Base-by-base conservation (phyloP, 2,113 vertebrate genomes). In the Ia io region DNA sequence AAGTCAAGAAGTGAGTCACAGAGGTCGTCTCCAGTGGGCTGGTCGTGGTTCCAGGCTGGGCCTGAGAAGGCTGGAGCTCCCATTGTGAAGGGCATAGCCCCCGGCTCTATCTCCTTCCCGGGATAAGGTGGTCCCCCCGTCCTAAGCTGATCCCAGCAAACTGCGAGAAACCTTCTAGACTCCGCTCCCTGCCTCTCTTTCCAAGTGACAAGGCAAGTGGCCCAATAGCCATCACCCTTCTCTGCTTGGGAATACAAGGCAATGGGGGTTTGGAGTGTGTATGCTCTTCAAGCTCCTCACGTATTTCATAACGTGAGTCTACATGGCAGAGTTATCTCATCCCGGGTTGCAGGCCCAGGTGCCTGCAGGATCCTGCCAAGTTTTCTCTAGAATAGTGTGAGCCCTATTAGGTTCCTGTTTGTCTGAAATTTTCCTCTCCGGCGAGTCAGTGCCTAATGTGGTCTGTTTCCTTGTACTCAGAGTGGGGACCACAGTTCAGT, bases 331-430 rank as follows among this genome's bases (percentile, higher is more conserved):
- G 74, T 97, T 88, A 96, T 87, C 47, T 97, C 97, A 96, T 89
- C 84, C 53, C 10, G 53, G 83, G 61, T 42, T 96, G 94, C 94
- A 96, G 95, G 85, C 95, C 86, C 97, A 97, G 97, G 94, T 97
- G 96, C 69, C 70, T 77, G 83, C 40, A 51, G 32, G 14, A 87
- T 51, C 94, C 84, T 84, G 96, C 96, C 97, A 97, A 91, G 90
- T 96, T 65, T 94, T 93, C 95, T 94, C 90, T 32, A 91, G 94
- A 97, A 92, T 94, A 94, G 35, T 86, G 49, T 53, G 87, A 94
- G 86, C 84, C 91, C 92, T 90, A 20, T 92, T 76, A 92, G 71
- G 79, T 69, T 95, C 88, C 89, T 95, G 85, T 91, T 94, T 84
- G 44, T 80, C 77, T 94, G 85, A 93, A 67, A 83, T 14, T 59